These are phyloP conservation scores for Noctua comes DNA, from an alignment of 2,888 invertebrate species.

Conservation along the genomic window DNA sequence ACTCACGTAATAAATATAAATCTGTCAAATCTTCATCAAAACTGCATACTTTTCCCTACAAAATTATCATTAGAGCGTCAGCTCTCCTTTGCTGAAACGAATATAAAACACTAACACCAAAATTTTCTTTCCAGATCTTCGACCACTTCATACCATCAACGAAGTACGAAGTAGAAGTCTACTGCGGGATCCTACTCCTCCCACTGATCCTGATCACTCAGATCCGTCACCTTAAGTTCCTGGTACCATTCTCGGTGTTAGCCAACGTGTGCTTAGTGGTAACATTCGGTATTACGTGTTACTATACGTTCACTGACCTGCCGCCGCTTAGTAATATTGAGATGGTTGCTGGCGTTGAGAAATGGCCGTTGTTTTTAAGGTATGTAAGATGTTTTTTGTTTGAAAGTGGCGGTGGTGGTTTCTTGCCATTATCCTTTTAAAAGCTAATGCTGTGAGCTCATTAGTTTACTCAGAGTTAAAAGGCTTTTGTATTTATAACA, in stretches of 20 bases:
- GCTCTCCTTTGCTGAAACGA: neutral
- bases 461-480: neutral
- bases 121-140: slow-evolving; percentile 86
- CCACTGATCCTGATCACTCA: slow-evolving; percentile 93
- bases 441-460: neutral
- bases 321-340: slow-evolving; percentile 77
- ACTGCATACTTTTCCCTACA: neutral
- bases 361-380: slow-evolving; percentile 96
- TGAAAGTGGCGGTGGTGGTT: neutral
- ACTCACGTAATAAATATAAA: neutral
- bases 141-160: slow-evolving; percentile 80
- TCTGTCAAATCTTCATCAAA: neutral
- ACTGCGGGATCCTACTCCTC: slow-evolving; percentile 92
- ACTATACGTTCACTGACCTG: slow-evolving; percentile 92
- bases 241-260: slow-evolving; percentile 96
- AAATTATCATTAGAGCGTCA: no score
- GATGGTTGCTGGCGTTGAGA: slow-evolving; percentile 83
- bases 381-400: slow-evolving; percentile 58
- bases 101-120: neutral
- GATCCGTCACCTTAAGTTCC: slow-evolving; percentile 93
- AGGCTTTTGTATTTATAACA: neutral
- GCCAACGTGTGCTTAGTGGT: slow-evolving; percentile 95
- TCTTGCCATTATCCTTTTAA: neutral
- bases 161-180: slow-evolving; percentile 89
- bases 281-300: slow-evolving; percentile 95